Evolutionary conservation across 2,113 vertebrate species (phyloP).

Genomic region (Hippocampus comes): DNA sequence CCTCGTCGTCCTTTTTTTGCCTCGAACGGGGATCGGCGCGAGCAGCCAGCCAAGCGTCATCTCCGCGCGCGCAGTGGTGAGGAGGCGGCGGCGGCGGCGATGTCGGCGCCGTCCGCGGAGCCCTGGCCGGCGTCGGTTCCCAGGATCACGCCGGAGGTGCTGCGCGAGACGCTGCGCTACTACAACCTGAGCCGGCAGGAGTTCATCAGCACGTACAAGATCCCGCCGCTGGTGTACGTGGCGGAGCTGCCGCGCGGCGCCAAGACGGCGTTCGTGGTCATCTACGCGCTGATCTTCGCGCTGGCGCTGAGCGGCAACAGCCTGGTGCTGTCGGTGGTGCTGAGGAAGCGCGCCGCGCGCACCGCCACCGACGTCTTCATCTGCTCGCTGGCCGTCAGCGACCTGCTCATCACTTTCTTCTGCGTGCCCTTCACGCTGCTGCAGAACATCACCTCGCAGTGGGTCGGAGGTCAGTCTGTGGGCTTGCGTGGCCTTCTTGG

Average conservation of each 20-base stretch:
- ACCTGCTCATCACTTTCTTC: slow-evolving; percentile 83
- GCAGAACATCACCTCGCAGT: slow-evolving; percentile 79
- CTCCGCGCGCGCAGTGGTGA: too few relatives aligned
- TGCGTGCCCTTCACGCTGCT: slow-evolving; percentile 79
- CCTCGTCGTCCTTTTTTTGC: too few relatives aligned
- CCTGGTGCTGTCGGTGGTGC: slow-evolving; percentile 75
- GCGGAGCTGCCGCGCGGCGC: slow-evolving; percentile 72
- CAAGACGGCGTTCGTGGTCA: slow-evolving; percentile 72
- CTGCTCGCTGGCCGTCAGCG: slow-evolving; percentile 79
- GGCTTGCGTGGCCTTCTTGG: not conserved
- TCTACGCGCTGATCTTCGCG: slow-evolving; percentile 74
- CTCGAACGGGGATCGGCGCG: not conserved
- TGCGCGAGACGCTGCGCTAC: slow-evolving; percentile 69
- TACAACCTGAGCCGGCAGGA: slow-evolving; percentile 78
- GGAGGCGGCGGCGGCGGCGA: not conserved
- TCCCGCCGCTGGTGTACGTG: slow-evolving; percentile 77
- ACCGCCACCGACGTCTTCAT: slow-evolving; percentile 78
- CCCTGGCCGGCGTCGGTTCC: slow-evolving; percentile 24
- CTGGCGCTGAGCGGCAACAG: slow-evolving; percentile 78
- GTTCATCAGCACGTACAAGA: slow-evolving; percentile 76
- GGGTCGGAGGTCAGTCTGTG: slow-evolving; percentile 75
- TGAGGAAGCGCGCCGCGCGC: slow-evolving; percentile 68
- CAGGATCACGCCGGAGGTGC: slow-evolving; percentile 73
- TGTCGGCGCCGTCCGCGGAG: slow-evolving; percentile 51
- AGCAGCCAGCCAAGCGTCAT: not conserved